These are phyloP conservation scores for Bombus picipes DNA, from an alignment of 1,140 invertebrate species.

Conservation along the genomic window DNA sequence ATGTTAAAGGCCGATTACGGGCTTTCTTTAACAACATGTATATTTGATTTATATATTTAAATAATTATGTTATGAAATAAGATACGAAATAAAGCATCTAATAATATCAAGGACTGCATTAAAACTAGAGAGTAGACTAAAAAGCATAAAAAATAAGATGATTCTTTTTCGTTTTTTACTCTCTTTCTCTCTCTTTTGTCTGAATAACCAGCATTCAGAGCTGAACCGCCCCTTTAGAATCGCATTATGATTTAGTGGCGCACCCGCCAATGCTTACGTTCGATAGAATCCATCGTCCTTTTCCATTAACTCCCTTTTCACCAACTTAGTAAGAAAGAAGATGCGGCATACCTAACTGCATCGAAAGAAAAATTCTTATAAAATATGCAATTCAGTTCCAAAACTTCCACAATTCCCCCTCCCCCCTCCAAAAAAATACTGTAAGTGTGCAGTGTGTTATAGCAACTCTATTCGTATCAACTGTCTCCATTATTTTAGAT, in stretches of 20 bases:
- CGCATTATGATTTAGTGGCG: conserved; percentile 59
- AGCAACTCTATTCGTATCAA: neutral
- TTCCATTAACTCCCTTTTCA: conserved; percentile 46
- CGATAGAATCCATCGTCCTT: conserved; percentile 30
- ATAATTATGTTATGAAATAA: neutral
- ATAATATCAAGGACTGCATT: too few relatives aligned
- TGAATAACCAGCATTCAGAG: conserved; percentile 47
- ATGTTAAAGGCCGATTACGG: too few relatives aligned
- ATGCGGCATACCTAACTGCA: neutral
- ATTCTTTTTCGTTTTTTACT: conserved; percentile 1
- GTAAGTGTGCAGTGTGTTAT: neutral
- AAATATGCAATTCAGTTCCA: neutral
- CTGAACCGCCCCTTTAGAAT: conserved; percentile 60
- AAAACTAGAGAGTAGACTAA: neutral
- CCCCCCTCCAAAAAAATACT: too few relatives aligned
- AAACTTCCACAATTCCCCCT: neutral
- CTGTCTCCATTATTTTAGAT: too few relatives aligned
- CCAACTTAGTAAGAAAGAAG: conserved; percentile 8
- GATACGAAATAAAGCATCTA: neutral
- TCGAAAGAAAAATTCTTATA: neutral
- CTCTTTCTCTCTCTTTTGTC: conserved; percentile 14
- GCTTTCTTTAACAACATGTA: too few relatives aligned
- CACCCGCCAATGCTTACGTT: conserved; percentile 46
- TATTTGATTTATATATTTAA: neutral
- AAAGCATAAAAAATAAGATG: neutral